phyloP scores from a whole-genome alignment of 1,140 invertebrate species.

The Brachionus rubens region DNA sequence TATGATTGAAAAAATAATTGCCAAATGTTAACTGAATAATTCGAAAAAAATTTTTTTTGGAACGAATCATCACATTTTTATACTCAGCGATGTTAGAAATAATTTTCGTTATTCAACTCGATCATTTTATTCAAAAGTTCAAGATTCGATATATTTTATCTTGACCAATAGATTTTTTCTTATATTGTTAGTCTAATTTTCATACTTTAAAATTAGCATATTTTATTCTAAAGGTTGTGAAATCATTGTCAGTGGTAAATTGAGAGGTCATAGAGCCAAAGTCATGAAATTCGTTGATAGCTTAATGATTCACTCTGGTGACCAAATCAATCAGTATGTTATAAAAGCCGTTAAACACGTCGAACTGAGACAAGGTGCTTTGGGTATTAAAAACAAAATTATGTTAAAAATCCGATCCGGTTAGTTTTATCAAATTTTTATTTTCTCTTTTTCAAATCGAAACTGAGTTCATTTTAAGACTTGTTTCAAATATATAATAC shows the following conservation, averaged over 20 bases:
- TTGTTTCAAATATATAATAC: too few species aligned
- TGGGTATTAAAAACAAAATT: constrained; percentile 95
- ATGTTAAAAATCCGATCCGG: constrained; percentile 97
- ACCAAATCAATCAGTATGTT: constrained; percentile 96
- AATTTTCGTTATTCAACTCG: too few species aligned
- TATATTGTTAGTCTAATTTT: too few species aligned
- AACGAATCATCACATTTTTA: too few species aligned
- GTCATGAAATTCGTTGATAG: constrained; percentile 99
- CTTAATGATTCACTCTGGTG: constrained; percentile 98
- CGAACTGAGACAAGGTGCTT: constrained; percentile 83
- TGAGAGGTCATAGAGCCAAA: constrained; percentile 96
- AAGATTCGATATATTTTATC: too few species aligned
- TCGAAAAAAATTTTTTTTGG: too few species aligned
- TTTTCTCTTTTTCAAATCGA: neutral
- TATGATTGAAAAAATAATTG: too few species aligned
- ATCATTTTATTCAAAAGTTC: too few species aligned
- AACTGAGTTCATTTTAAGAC: constrained; percentile 39
- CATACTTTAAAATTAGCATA: too few species aligned
- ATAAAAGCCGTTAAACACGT: constrained; percentile 96
- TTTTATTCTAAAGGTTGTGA: constrained; percentile 90
- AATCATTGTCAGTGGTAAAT: constrained; percentile 97
- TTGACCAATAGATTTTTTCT: too few species aligned
- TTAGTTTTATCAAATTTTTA: neutral
- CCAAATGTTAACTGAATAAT: too few species aligned
- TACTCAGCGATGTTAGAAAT: too few species aligned